Percentiles rank a stretch among this genome's conserved stretches.
Conservation (phyloP, 2,888 invertebrate genomes). For the Zygothrica quintamaculata region DNA sequence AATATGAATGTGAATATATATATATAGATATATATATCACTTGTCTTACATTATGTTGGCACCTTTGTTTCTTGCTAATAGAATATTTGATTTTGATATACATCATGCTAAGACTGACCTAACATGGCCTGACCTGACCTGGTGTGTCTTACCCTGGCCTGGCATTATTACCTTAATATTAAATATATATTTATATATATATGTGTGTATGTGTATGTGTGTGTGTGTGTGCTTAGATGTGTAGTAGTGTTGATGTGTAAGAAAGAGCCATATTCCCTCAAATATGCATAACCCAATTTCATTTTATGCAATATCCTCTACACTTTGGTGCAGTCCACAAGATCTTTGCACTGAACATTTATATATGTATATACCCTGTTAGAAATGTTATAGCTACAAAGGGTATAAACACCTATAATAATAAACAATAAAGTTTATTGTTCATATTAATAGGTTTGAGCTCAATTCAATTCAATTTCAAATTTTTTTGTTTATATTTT, state of each 20-base stretch:
- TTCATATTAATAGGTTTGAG: no score
- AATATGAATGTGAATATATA: neutral
- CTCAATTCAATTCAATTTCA: no score
- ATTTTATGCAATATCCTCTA: constrained; percentile 57
- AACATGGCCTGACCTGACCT: neutral
- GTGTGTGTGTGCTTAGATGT: no score
- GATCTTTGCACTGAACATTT: neutral
- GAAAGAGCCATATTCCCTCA: constrained; percentile 24
- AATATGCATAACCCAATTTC: constrained; percentile 70
- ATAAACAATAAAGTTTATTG: no score
- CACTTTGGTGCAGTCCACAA: constrained; percentile 34
- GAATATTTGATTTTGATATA: constrained; percentile 1
- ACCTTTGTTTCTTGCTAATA: neutral
- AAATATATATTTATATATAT: neutral
- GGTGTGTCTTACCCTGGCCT: neutral
- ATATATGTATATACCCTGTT: neutral
- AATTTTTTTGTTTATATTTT: no score
- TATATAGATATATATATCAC: neutral
- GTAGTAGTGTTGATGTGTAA: no score
- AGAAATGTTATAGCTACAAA: neutral
- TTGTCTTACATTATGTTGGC: constrained; percentile 1
- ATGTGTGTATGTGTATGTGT: no score
- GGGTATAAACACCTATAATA: no score
- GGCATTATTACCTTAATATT: constrained; percentile 1
- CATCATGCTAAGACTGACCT: neutral